Evolutionary conservation across 30 jellyfish, hydroid and myxozoan genomes (phyloP).

Genomic region (Chrysaora quinquecirrha): DNA sequence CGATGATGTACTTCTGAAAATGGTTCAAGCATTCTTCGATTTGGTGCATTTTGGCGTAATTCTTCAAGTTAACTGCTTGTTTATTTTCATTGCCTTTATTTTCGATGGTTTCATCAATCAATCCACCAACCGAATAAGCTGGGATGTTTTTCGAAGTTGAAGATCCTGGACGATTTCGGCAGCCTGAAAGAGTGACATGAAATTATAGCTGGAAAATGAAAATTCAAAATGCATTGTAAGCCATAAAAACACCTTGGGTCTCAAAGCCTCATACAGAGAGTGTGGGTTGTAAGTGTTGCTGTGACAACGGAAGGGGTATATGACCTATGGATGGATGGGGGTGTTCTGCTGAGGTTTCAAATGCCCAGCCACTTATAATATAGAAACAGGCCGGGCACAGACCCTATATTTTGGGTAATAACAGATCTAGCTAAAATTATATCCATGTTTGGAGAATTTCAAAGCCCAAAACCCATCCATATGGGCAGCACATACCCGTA

Average conservation of each 20-base stretch:
- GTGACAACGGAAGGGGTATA: too few species aligned
- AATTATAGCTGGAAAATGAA: background rate
- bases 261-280: background rate
- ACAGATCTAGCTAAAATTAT: too few species aligned
- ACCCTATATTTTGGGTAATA: too few species aligned
- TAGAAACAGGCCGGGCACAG: too few species aligned
- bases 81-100: background rate
- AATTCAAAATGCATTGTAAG: background rate
- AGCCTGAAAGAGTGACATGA: background rate
- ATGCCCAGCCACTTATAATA: too few species aligned
- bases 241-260: background rate
- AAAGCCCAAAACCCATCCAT: too few species aligned
- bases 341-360: too few species aligned
- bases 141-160: background rate
- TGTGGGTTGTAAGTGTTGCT: too few species aligned
- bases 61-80: background rate
- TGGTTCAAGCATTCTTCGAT: slow-evolving; percentile 25
- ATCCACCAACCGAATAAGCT: slow-evolving; percentile 8
- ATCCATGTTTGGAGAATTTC: too few species aligned
- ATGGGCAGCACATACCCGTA: too few species aligned
- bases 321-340: too few species aligned
- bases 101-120: background rate
- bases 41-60: slow-evolving; percentile 14
- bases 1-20: background rate
- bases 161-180: background rate